A percentile compares a stretch with the other conserved stretches of the same genome.
Evolutionary conservation across 92 coral and sea anemone genomes (phyloP).

Genomic region (Plumapathes pennacea): DNA sequence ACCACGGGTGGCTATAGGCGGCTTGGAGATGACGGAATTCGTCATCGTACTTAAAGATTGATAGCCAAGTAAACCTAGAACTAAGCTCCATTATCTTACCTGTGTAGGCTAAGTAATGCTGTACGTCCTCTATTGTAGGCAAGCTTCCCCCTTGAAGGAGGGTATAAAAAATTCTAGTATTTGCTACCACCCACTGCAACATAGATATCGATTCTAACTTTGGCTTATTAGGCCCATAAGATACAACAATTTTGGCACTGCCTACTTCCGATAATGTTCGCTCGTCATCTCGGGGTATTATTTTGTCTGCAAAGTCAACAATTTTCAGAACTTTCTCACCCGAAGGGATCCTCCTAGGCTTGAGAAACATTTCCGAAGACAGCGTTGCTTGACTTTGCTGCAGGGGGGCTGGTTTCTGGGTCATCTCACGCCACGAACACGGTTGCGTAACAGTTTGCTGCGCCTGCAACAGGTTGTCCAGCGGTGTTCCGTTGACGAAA

Average conservation of each 20-base stretch:
- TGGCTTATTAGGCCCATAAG: slow-evolving; percentile 26
- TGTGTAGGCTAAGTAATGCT: slow-evolving; percentile 24
- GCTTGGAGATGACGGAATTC: slow-evolving; percentile 13
- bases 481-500: too few species aligned
- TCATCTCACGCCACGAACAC: too few species aligned
- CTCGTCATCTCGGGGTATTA: slow-evolving; percentile 5
- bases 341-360: slow-evolving; percentile 5
- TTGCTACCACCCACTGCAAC: slow-evolving; percentile 23
- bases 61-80: slow-evolving; percentile 2
- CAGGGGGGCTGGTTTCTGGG: too few species aligned
- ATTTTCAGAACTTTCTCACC: slow-evolving; percentile 20
- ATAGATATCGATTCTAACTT: slow-evolving; percentile 13
- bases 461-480: too few species aligned
- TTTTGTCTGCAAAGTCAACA: slow-evolving; percentile 24
- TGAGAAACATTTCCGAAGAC: slow-evolving; percentile 18
- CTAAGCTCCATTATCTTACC: slow-evolving; percentile 18
- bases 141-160: background rate
- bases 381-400: too few species aligned
- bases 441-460: too few species aligned
- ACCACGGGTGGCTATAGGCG: slow-evolving; percentile 13
- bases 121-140: background rate
- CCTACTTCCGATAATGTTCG: slow-evolving; percentile 5
- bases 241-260: slow-evolving; percentile 12
- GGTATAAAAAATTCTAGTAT: slow-evolving; percentile 19
- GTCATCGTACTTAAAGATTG: slow-evolving; percentile 5